Base-by-base conservation (phyloP, 2,888 invertebrate species). In the Leptinotarsa rubiginosa region DNA sequence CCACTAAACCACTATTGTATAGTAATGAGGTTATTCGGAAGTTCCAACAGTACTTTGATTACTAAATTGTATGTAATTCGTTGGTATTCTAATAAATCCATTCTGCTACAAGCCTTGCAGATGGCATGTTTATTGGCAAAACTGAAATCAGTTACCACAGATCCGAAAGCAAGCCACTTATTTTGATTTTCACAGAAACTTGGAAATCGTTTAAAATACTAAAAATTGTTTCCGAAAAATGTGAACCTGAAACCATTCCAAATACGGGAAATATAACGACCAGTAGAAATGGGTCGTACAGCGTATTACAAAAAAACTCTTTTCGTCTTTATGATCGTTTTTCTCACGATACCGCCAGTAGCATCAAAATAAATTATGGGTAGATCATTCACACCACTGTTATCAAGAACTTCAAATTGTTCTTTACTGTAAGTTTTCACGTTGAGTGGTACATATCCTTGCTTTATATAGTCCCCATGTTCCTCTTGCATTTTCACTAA, bases 71-170 rank as follows among this genome's bases (percentile, higher is more conserved):
- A 65, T 7, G 47, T 31, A 13, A 31, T 31, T 4, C 41, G 3
- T 16, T 41, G 47, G 64, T 74, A 74, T 67, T 65, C 56, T 3
- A 47, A 52, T 56, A 74, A 62, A 25, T 25, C 16, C 16, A 74
- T 62, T 18, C 52, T 49, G 65, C 72, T 75, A 49, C 18, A 72
- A 10, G 69, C 62, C 52, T 56, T 72, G 2, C 15, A 15, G 16
- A 56, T 59, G 20, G 72, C 75, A 56, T 72, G 72, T 7, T 69
- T 49, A 56, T 69, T 75, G 2, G 75, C 72, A 65, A 72, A 75
- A 47, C 69, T 65, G 47, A 72, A 72, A 49, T 75, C 75, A 5
- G 59, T 69, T 67, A 70, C 65, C 3, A 70, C 31, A 16, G 18
- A 20, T 16, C 59, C 16, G 18, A 70, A 70, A 18, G 18, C 15